Evolutionary conservation across 2,113 vertebrate species (phyloP), one percentile per base, ranked within the genome.

Genomic region (Thalassarche chlororhynchos): DNA sequence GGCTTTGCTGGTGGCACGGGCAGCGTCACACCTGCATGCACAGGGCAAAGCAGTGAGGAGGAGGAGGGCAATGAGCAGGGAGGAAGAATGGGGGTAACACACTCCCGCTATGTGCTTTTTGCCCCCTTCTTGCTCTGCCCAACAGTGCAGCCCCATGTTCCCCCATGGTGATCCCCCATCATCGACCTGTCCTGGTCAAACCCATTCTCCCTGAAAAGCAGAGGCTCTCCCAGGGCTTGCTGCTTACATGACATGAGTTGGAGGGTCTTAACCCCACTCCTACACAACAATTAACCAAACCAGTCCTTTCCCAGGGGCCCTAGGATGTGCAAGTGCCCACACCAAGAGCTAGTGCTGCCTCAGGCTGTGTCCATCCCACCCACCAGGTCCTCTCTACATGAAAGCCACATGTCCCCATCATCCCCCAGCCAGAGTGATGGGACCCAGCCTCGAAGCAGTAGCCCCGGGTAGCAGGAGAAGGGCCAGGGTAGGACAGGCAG

Each of bases 1-100:
- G 98, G 96, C 92, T 98, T 98, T 70, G 96, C 83, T 54, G 98
- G 92, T 49, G 98, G 97, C 40, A 95, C 10, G 2, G 98, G 97
- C 65, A 98, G 98, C 1, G 93, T 98, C 98, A 98, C 38, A 94
- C 93, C 96, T 98, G 40, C 57, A 76, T 3, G 0, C 36, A 51
- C 8, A 75, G 9, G 46, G 55, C 49, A 86, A 51, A 82, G n/a
- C 2, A 6, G 54, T 34, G 40, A 93, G n/a, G 70, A 62, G 11
- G 12, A 58, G 64, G 15, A 54, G 25, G 38, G 34, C 64, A 29
- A 24, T 4, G 4, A 44, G 24, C 46, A 64, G 14, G 9, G 13
- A 86, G 12, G 29, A 72, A 80, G 81, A 78, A 60, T 1, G 8
- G 9, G 69, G n/a, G n/a, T 42, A 28, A 26, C 9, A 14, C 24